A percentile compares a stretch with the other conserved stretches of the same genome.
phyloP scores from a whole-genome alignment of 2,888 invertebrate genomes.

The Fragum fragum region DNA sequence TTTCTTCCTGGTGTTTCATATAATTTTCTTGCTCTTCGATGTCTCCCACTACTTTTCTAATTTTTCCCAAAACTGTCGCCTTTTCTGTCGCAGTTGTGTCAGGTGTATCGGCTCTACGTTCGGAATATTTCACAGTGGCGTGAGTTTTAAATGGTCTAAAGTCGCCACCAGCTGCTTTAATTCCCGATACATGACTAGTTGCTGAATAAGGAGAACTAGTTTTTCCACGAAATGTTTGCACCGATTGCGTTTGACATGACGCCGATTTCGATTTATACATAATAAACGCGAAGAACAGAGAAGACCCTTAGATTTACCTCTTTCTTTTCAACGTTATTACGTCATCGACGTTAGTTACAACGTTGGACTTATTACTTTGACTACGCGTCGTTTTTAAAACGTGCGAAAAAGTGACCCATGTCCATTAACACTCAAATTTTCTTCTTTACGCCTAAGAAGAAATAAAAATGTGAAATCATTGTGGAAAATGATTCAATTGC shows the following conservation, averaged over 20 bases:
- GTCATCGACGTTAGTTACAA: neutral
- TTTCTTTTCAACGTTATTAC: neutral
- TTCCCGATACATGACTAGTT: conserved; percentile 1
- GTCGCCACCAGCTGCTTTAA: conserved; percentile 5
- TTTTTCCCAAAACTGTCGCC: neutral
- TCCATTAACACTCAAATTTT: no score
- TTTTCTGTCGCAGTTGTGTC: neutral
- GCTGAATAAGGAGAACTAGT: neutral
- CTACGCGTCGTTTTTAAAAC: no score
- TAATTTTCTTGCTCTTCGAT: conserved; percentile 7
- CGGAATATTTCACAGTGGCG: neutral
- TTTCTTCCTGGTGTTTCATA: conserved; percentile 16
- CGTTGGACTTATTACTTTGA: no score
- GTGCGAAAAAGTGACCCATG: no score
- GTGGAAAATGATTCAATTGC: no score
- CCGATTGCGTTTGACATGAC: neutral
- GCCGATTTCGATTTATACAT: neutral
- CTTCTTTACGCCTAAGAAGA: no score
- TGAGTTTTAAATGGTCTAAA: neutral
- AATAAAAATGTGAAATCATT: no score
- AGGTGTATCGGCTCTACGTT: neutral
- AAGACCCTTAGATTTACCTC: no score
- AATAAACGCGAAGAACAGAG: no score
- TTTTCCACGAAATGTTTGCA: neutral
- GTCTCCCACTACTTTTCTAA: neutral